These are phyloP conservation scores for Caenorhabditis inopinata DNA, from an alignment of 1,140 invertebrate genomes.

Conservation along the genomic window DNA sequence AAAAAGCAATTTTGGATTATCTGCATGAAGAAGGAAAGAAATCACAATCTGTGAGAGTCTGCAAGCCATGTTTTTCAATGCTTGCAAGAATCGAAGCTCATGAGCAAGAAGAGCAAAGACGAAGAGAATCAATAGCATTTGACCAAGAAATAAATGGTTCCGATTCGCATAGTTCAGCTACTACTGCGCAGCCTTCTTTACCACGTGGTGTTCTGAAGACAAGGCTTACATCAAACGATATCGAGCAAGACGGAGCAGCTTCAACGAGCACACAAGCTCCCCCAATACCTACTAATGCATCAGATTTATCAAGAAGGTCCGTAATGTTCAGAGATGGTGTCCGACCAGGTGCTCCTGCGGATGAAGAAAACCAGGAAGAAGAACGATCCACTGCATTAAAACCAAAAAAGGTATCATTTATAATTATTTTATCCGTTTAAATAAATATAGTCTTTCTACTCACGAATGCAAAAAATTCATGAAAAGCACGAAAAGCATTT, in stretches of 20 bases:
- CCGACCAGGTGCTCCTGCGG: conserved; percentile 5
- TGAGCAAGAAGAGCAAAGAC: not conserved
- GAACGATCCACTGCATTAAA: conserved; percentile 33
- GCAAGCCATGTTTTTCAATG: conserved; percentile 28
- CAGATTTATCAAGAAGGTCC: not conserved
- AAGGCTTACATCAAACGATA: not conserved
- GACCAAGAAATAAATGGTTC: not conserved
- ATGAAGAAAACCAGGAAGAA: not conserved
- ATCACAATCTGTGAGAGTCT: conserved; percentile 3
- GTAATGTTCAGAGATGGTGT: conserved; percentile 37
- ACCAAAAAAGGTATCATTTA: conserved; percentile 44
- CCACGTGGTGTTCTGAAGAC: conserved; percentile 32
- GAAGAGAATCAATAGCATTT: not conserved
- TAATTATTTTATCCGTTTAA: no score
- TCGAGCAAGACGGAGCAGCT: not conserved
- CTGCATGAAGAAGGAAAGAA: conserved; percentile 33
- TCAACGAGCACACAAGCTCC: not conserved
- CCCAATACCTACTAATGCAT: not conserved
- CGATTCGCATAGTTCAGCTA: not conserved
- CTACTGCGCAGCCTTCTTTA: not conserved
- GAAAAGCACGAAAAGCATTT: no score
- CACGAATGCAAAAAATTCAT: no score
- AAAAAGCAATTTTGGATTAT: conserved; percentile 33
- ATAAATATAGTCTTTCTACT: no score
- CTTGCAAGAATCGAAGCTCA: conserved; percentile 30